Conservation (phyloP, 1,140 invertebrate genomes). For the Manduca sexta region DNA sequence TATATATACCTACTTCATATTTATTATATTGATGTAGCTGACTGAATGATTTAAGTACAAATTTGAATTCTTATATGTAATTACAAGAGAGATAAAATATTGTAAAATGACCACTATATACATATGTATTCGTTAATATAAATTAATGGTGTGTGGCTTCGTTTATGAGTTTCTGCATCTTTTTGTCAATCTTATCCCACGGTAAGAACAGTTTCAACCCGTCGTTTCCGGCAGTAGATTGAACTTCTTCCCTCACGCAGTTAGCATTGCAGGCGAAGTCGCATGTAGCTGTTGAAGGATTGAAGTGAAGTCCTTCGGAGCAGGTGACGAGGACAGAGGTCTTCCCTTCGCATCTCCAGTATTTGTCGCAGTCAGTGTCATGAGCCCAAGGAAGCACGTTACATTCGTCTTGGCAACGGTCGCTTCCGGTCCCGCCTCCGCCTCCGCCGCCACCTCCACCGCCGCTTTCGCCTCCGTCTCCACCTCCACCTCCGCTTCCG, state of each 20-base stretch:
- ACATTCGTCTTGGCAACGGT: constrained; percentile 21
- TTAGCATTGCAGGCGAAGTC: constrained; percentile 41
- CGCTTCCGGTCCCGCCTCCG: too few relatives aligned
- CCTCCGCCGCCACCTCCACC: too few relatives aligned
- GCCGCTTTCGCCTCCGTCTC: neutral
- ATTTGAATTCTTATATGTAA: neutral
- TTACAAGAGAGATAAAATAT: too few relatives aligned
- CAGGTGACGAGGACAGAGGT: constrained; percentile 64
- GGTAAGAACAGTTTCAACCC: constrained; percentile 42
- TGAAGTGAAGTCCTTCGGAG: constrained; percentile 74
- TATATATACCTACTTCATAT: too few relatives aligned
- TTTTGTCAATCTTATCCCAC: constrained; percentile 27
- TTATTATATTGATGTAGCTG: too few relatives aligned
- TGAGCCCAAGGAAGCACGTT: constrained; percentile 57
- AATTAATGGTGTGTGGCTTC: neutral
- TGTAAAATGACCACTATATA: too few relatives aligned
- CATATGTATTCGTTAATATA: constrained; percentile 1
- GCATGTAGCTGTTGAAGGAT: constrained; percentile 41
- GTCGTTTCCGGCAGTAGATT: constrained; percentile 16
- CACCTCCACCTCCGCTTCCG: neutral
- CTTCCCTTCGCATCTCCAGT: constrained; percentile 72
- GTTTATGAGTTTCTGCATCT: neutral
- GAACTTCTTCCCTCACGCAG: constrained; percentile 23
- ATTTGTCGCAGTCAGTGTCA: constrained; percentile 72
- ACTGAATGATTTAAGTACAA: too few relatives aligned